Evolutionary conservation across 1,140 invertebrate species (phyloP), one percentile per base, ranked within the genome.

Genomic region (Mactra quadrangularis): DNA sequence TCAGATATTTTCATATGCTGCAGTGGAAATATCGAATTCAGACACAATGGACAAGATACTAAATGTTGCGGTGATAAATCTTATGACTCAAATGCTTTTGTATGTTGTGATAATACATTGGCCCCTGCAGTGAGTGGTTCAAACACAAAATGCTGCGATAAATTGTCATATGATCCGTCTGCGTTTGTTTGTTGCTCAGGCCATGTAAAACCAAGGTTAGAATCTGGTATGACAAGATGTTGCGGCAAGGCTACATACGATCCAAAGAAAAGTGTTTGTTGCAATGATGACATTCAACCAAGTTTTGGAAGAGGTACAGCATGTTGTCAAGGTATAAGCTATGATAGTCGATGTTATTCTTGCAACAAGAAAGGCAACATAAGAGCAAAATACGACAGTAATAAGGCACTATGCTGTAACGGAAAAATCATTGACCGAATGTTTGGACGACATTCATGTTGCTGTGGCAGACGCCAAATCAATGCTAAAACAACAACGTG

Each of bases 371-470:
- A 27, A 1, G n/a, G 25, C 22, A 38, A 7, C 1, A 45, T 59
- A 41, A 15, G 53, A 29, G 25, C 71, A 45, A 35, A n/a, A 17
- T 75, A 38, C 22, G 25, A 75, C 22, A 29, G 4, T 19, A 6
- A 59, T 13, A 38, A n/a, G 19, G 27, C 38, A 27, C n/a, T 75
- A 15, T 75, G 71, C 22, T 75, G 71, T 45, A 41, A 57, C 41
- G 71, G 71, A 2, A 75, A 41, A 0, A 57, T 60, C 1, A 41
- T 75, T 29, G 27, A 22, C 1, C 38, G 45, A 59, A 57, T 15
- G 27, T 59, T 55, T 45, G 71, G 52, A 38, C 19, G 38, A 13
- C 57, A 75, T 15, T 50, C 55, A 9, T 75, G 71, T 60, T 75
- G 71, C n/a, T 57, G 71, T 22, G 45, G 45, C 1, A 25, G 59